Conservation (phyloP, 2,113 vertebrate genomes). For the Pyrgilauda ruficollis region DNA sequence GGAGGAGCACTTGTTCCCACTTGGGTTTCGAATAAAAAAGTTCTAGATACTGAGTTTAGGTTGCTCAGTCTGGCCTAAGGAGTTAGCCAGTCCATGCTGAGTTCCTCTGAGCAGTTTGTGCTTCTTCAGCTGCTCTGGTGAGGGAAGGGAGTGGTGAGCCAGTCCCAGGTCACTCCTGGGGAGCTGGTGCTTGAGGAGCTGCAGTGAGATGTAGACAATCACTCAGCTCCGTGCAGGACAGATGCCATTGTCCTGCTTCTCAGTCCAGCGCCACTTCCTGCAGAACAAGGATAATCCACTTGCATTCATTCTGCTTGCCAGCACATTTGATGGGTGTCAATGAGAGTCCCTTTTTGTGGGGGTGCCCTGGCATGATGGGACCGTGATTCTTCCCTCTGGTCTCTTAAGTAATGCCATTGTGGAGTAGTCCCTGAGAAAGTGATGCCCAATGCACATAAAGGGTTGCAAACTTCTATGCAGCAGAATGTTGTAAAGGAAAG, state of each 20-base stretch:
- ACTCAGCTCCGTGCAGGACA: not conserved
- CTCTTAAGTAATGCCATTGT: rapidly evolving
- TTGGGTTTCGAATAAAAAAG: not conserved
- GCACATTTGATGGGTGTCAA: rapidly evolving
- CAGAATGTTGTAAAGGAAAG: not conserved
- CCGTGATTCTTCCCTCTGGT: not conserved
- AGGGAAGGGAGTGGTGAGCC: not conserved
- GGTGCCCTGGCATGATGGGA: not conserved
- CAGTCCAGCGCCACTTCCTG: not conserved
- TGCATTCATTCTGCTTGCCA: not conserved
- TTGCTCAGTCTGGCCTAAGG: rapidly evolving
- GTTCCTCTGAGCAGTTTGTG: not conserved
- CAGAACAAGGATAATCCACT: not conserved
- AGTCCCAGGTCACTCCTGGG: not conserved
- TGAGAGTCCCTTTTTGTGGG: too few species aligned
- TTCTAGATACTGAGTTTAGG: not conserved
- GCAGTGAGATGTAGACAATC: too few species aligned
- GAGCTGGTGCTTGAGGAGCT: not conserved
- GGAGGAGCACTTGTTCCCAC: not conserved
- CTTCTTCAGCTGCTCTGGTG: not conserved
- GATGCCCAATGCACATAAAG: rapidly evolving
- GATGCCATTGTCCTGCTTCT: not conserved
- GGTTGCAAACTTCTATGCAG: too few species aligned
- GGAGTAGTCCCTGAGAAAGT: rapidly evolving
- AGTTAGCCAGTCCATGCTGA: rapidly evolving